phyloP scores from a whole-genome alignment of 2,888 invertebrate genomes.

The Apoderus coryli region DNA sequence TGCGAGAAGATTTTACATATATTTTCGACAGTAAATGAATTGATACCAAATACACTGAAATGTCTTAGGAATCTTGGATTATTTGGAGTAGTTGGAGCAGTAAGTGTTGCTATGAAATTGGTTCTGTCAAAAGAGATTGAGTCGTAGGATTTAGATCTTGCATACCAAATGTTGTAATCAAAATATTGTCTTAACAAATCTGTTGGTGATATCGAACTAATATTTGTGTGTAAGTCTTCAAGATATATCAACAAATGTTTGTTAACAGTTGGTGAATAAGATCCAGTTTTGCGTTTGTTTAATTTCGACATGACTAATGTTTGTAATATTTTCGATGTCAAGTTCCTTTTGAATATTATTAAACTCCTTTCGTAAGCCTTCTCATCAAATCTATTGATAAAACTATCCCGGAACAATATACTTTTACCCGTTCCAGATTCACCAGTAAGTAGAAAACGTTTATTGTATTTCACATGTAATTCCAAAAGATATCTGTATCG shows the following conservation, averaged over 20 bases:
- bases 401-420: conserved; percentile 36
- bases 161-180: conserved; percentile 47
- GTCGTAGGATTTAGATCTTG: conserved; percentile 37
- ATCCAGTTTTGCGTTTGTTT: conserved; percentile 36
- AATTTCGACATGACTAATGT: conserved; percentile 35
- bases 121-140: conserved; percentile 39
- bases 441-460: conserved; percentile 47
- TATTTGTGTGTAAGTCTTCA: conserved; percentile 48
- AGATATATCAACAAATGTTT: conserved; percentile 46
- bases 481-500: conserved; percentile 39
- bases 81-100: too few relatives aligned
- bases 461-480: conserved; percentile 42
- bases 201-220: conserved; percentile 38
- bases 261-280: conserved; percentile 41
- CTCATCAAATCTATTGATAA: conserved; percentile 34
- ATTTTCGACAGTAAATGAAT: conserved; percentile 41
- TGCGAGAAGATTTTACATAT: conserved; percentile 46
- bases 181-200: conserved; percentile 49
- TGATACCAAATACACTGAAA: conserved; percentile 44
- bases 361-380: conserved; percentile 37
- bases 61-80: conserved; percentile 46
- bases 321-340: conserved; percentile 37
- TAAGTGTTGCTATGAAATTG: too few relatives aligned
- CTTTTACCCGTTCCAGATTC: conserved; percentile 50
- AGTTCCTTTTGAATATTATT: conserved; percentile 41